Conservation (phyloP, 2,113 vertebrate species). For the Carollia perspicillata region DNA sequence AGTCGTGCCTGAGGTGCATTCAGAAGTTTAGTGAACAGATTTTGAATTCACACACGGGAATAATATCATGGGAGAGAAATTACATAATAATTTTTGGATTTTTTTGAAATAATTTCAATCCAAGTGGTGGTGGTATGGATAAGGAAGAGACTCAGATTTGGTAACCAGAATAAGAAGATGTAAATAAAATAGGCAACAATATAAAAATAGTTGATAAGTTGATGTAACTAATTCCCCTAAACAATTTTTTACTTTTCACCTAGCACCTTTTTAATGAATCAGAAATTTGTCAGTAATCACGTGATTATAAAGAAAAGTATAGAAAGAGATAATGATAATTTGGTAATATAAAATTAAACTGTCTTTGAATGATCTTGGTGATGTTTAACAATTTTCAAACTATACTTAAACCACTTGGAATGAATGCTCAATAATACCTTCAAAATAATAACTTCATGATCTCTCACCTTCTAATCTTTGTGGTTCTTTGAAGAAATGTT, state of each 20-base stretch:
- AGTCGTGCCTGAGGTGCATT: neutral
- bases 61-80: neutral
- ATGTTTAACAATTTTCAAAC: constrained; percentile 22
- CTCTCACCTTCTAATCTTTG: neutral
- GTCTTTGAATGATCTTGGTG: neutral
- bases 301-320: neutral
- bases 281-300: neutral
- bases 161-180: neutral
- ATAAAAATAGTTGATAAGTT: neutral
- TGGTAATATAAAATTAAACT: neutral
- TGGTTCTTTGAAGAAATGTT: neutral
- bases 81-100: neutral
- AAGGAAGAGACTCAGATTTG: neutral
- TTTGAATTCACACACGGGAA: neutral
- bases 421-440: neutral
- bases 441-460: neutral
- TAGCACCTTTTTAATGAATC: neutral
- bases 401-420: neutral
- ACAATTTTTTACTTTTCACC: neutral
- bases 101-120: neutral
- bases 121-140: neutral
- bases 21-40: neutral
- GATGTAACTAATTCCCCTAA: neutral
- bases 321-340: neutral
- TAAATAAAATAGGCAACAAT: neutral